These are phyloP conservation scores for Camponotus floridanus DNA, from an alignment of 1,140 invertebrate species.

Conservation along the genomic window DNA sequence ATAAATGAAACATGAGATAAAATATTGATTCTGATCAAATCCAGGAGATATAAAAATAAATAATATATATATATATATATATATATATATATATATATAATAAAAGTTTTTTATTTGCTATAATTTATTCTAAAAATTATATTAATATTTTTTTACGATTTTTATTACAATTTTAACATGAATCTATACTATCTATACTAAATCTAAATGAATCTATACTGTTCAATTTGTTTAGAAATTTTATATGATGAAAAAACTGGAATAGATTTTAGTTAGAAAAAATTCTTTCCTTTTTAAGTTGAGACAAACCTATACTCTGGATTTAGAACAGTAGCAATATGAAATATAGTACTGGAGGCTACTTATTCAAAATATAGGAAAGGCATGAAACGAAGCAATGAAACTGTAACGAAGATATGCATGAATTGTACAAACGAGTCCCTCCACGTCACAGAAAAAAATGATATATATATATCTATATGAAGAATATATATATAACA, in stretches of 20 bases:
- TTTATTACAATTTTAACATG: slow-evolving; percentile 3
- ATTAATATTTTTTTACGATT: neutral
- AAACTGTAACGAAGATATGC: slow-evolving; percentile 84
- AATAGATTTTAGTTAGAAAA: neutral
- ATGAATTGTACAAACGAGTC: slow-evolving; percentile 86
- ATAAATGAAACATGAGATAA: slow-evolving; percentile 46
- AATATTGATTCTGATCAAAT: slow-evolving; percentile 58
- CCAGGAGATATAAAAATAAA: slow-evolving; percentile 53
- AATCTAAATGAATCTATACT: slow-evolving; percentile 4
- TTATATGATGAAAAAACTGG: neutral
- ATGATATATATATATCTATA: slow-evolving; percentile 82
- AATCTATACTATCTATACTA: no score
- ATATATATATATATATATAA: neutral
- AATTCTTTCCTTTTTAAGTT: slow-evolving; percentile 9
- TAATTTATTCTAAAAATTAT: neutral
- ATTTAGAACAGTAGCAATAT: slow-evolving; percentile 54
- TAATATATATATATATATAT: no score
- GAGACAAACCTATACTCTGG: slow-evolving; percentile 51
- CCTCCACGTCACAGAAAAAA: slow-evolving; percentile 85
- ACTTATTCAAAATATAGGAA: slow-evolving; percentile 78
- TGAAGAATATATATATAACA: slow-evolving; percentile 81
- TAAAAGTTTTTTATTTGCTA: slow-evolving; percentile 14
- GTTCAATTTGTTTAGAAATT: neutral
- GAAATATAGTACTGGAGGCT: slow-evolving; percentile 79
- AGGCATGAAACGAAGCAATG: slow-evolving; percentile 84